Percentiles rank a stretch among this genome's conserved stretches.
Evolutionary conservation across 2,888 invertebrate genomes (phyloP).

Genomic region (Drepanosiphum platanoidis): DNA sequence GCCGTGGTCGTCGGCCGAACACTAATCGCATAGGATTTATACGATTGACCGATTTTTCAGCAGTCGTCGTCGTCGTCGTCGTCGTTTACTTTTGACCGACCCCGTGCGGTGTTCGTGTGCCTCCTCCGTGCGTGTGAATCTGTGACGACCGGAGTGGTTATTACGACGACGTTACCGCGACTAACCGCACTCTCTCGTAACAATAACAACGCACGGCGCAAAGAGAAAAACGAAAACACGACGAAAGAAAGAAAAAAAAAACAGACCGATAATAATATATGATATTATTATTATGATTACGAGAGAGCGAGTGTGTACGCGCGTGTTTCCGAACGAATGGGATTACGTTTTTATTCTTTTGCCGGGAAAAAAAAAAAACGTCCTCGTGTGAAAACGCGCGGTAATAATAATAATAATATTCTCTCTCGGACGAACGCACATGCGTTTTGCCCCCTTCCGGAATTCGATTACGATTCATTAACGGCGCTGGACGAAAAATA

Average conservation of each 20-base stretch:
- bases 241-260: not conserved
- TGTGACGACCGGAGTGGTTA: not conserved
- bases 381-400: too few species aligned
- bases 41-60: slow-evolving; percentile 46
- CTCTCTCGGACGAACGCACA: too few species aligned
- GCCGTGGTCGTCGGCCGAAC: not conserved
- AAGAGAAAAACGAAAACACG: not conserved
- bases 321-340: too few species aligned
- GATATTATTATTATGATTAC: not conserved
- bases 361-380: too few species aligned
- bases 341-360: not conserved
- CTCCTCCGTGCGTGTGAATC: slow-evolving; percentile 6
- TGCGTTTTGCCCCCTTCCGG: not conserved
- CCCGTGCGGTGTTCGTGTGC: not conserved
- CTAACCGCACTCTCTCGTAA: too few species aligned
- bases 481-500: too few species aligned
- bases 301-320: not conserved
- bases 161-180: not conserved
- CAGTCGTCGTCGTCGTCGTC: too few species aligned
- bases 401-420: too few species aligned
- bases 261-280: not conserved
- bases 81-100: not conserved
- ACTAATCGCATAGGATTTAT: slow-evolving; percentile 8
- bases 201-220: too few species aligned
- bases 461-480: too few species aligned